These are phyloP conservation scores for Apis mellifera DNA, from an alignment of 1,140 invertebrate genomes.

Conservation along the genomic window Amel_HAv3.1 CM009939.2:4698501-4699000, in stretches of 20 bases:
- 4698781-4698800: slow-evolving; percentile 55
- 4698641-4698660: neutral
- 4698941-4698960: neutral
- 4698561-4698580: neutral
- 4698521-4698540: too few species aligned
- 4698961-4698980: neutral
- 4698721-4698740: slow-evolving; percentile 50
- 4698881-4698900: neutral
- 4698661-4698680: slow-evolving; percentile 3
- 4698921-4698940: neutral
- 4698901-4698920: neutral
- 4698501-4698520: too few species aligned
- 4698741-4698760: slow-evolving; percentile 55
- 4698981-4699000: neutral
- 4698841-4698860: slow-evolving; percentile 47
- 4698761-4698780: slow-evolving; percentile 36
- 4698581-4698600: neutral
- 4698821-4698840: slow-evolving; percentile 59
- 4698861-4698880: slow-evolving; percentile 8
- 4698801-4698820: slow-evolving; percentile 66
- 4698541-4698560: too few species aligned
- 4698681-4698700: slow-evolving; percentile 19
- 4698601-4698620: neutral
- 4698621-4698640: neutral
- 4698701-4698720: slow-evolving; percentile 38